Evolutionary conservation across 2,113 vertebrate genomes (phyloP).

Genomic region (Grammomys dolichurus): DNA sequence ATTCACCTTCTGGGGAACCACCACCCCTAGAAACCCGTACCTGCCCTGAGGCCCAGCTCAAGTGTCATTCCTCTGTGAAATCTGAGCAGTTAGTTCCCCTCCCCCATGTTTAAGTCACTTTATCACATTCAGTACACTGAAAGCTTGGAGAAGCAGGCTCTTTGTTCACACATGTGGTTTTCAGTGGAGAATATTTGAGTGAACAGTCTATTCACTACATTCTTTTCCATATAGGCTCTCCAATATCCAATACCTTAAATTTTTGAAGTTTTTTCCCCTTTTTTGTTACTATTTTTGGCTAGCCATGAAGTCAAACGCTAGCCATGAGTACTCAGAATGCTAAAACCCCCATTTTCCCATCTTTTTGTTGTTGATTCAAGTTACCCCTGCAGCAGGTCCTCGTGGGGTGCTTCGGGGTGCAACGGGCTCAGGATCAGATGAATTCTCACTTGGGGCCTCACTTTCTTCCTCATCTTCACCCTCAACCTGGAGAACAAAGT

Average conservation of each 20-base stretch:
- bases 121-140: neutral
- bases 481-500: slow-evolving; percentile 89
- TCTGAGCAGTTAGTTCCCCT: neutral
- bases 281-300: neutral
- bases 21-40: neutral
- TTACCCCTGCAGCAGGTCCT: slow-evolving; percentile 76
- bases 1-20: slow-evolving; percentile 16
- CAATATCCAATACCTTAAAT: neutral
- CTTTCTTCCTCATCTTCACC: slow-evolving; percentile 87
- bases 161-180: neutral
- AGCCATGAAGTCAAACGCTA: neutral
- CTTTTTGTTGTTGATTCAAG: slow-evolving; percentile 36
- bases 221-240: neutral
- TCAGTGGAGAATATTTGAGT: neutral
- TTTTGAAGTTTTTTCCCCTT: neutral
- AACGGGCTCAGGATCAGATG: slow-evolving; percentile 83
- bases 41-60: slow-evolving; percentile 9
- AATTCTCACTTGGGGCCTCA: slow-evolving; percentile 81
- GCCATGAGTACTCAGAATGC: neutral
- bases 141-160: neutral
- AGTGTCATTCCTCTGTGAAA: neutral
- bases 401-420: slow-evolving; percentile 73
- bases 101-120: neutral
- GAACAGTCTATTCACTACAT: neutral
- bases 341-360: neutral